phyloP scores from a whole-genome alignment of 1,140 invertebrate species.

The Phthorimaea operculella region DNA sequence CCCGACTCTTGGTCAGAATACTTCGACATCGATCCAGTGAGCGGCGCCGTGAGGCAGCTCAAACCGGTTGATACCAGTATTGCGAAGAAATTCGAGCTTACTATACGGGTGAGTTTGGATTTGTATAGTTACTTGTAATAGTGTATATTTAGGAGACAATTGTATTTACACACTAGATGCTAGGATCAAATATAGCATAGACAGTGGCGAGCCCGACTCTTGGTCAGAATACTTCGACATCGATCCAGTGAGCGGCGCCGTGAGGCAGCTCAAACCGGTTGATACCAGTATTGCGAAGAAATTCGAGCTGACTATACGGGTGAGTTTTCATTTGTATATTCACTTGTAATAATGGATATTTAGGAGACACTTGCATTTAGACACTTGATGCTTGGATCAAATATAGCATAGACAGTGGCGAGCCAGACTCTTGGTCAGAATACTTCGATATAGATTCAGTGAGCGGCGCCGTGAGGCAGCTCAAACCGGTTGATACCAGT shows the following conservation, averaged over 20 bases:
- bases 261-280: conserved; percentile 83
- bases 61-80: conserved; percentile 81
- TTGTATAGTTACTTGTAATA: too few species aligned
- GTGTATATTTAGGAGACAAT: too few species aligned
- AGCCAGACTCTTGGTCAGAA: conserved; percentile 77
- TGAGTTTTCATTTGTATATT: conserved; percentile 13
- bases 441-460: conserved; percentile 87
- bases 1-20: conserved; percentile 81
- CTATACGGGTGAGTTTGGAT: conserved; percentile 62
- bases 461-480: conserved; percentile 83
- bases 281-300: conserved; percentile 78
- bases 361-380: too few species aligned
- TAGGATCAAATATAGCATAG: conserved; percentile 80
- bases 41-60: conserved; percentile 83
- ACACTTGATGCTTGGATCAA: too few species aligned
- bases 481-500: conserved; percentile 81
- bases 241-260: conserved; percentile 79
- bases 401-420: conserved; percentile 85
- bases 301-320: conserved; percentile 73
- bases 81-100: conserved; percentile 71
- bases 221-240: conserved; percentile 88
- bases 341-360: too few species aligned
- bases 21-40: conserved; percentile 84
- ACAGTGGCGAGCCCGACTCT: conserved; percentile 79
- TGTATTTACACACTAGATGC: conserved; percentile 84